phyloP scores from a whole-genome alignment of 2,113 vertebrate species.

The Clarias gariepinus region DNA sequence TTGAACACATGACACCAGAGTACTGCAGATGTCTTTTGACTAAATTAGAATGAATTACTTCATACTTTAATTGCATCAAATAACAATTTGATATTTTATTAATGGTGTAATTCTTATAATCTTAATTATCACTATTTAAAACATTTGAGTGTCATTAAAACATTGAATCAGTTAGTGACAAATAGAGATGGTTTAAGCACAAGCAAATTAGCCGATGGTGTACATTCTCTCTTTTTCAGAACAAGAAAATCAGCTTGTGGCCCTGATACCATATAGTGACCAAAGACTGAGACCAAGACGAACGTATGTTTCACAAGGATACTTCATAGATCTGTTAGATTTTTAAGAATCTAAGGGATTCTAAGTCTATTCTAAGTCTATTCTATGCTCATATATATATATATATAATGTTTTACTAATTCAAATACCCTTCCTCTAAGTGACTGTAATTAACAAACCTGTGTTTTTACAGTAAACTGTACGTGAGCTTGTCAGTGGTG shows the following conservation, averaged over 20 bases:
- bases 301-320: constrained; percentile 72
- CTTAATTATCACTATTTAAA: no score
- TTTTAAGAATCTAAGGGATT: not conserved
- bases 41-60: no score
- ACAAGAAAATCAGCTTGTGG: constrained; percentile 97
- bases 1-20: no score
- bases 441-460: not conserved
- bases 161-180: not conserved
- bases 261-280: constrained; percentile 92
- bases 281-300: constrained; percentile 82
- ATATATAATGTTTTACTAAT: no score
- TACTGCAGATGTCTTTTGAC: no score
- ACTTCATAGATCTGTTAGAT: not conserved
- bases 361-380: no score
- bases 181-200: not conserved
- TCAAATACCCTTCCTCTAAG: no score
- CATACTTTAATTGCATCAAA: no score
- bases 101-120: no score
- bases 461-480: constrained; percentile 82
- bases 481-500: constrained; percentile 90
- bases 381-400: no score
- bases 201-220: not conserved
- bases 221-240: constrained; percentile 69
- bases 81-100: no score
- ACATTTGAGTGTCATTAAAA: no score